Evolutionary conservation across 2,888 invertebrate genomes (phyloP).

Genomic region (Ischnus inquisitorius): DNA sequence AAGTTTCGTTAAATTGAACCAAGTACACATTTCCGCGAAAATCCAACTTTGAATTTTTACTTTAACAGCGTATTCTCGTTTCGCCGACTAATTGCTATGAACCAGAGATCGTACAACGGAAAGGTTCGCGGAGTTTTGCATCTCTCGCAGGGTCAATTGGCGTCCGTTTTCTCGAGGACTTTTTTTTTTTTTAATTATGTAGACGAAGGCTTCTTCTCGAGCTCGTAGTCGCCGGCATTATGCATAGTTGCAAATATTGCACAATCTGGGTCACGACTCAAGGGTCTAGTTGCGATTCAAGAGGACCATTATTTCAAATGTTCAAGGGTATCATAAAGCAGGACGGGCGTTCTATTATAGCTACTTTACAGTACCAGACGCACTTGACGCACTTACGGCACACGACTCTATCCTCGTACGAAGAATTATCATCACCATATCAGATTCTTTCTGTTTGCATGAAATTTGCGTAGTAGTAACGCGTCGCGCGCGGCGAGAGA

Average conservation of each 20-base stretch:
- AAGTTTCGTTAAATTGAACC: no score
- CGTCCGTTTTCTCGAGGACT: slow-evolving; percentile 39
- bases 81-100: no score
- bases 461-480: background rate
- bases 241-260: slow-evolving; percentile 31
- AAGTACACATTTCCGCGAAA: no score
- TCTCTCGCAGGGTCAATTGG: slow-evolving; percentile 19
- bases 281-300: slow-evolving; percentile 37
- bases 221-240: slow-evolving; percentile 4
- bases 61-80: no score
- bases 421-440: slow-evolving; percentile 14
- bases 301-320: slow-evolving; percentile 58
- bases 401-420: background rate
- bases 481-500: background rate
- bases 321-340: slow-evolving; percentile 45
- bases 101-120: background rate
- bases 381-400: no score
- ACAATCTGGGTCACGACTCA: slow-evolving; percentile 42
- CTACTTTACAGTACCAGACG: background rate
- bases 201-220: slow-evolving; percentile 33
- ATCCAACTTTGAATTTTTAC: no score
- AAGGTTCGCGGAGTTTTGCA: background rate
- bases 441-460: background rate
- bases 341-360: slow-evolving; percentile 28
- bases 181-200: slow-evolving; percentile 19